These are phyloP conservation scores for Andrena chrysosceles DNA, from an alignment of 2,888 invertebrate species.

Conservation along the genomic window DNA sequence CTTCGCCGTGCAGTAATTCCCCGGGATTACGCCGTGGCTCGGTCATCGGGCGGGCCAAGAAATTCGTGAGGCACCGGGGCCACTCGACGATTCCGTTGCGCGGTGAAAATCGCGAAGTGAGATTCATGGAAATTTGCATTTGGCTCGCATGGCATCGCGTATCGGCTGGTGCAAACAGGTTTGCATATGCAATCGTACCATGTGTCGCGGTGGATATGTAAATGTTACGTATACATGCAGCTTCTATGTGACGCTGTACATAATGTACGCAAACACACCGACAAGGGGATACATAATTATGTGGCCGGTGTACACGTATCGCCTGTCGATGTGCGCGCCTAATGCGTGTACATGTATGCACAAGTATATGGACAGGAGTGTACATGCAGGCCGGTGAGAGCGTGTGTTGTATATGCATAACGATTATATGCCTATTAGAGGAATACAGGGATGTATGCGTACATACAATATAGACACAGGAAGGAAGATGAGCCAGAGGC, in stretches of 20 bases:
- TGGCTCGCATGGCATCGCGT: slow-evolving; percentile 65
- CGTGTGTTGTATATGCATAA: slow-evolving; percentile 80
- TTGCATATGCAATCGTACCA: slow-evolving; percentile 77
- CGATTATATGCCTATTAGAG: slow-evolving; percentile 84
- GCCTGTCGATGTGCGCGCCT: slow-evolving; percentile 24
- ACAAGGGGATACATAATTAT: slow-evolving; percentile 53
- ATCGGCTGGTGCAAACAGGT: slow-evolving; percentile 69
- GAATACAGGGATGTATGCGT: slow-evolving; percentile 75
- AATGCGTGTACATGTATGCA: slow-evolving; percentile 28
- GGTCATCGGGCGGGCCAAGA: neutral
- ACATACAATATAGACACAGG: slow-evolving; percentile 64
- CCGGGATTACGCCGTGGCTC: neutral
- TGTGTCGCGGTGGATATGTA: slow-evolving; percentile 70
- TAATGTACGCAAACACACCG: slow-evolving; percentile 19
- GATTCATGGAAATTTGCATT: slow-evolving; percentile 72
- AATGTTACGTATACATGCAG: slow-evolving; percentile 8
- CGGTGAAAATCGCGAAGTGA: slow-evolving; percentile 46
- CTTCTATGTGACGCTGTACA: neutral
- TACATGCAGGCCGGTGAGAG: neutral
- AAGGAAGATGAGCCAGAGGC: slow-evolving; percentile 62
- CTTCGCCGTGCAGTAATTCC: neutral
- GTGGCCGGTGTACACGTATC: slow-evolving; percentile 18
- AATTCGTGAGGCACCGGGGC: neutral
- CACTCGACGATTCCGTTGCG: neutral
- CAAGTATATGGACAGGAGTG: slow-evolving; percentile 45